Conservation (phyloP, 2,888 invertebrate species). For the Rotaria socialis region DNA sequence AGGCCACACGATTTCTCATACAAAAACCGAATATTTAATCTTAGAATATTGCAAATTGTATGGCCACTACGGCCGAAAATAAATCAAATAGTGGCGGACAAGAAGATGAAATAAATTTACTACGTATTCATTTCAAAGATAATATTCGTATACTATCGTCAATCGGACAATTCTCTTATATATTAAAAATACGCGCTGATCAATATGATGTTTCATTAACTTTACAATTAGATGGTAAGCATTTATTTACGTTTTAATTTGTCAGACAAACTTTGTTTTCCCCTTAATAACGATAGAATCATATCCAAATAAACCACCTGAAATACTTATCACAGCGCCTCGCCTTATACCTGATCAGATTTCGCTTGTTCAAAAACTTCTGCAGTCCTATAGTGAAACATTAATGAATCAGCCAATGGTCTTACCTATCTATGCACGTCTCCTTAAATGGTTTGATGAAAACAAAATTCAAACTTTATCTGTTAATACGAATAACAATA, state of each 20-base stretch:
- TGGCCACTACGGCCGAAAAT: not conserved
- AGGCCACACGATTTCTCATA: not conserved
- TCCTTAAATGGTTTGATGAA: conserved; percentile 20
- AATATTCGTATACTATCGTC: conserved; percentile 4
- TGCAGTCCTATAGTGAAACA: conserved; percentile 3
- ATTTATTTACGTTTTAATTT: not conserved
- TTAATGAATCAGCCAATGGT: not conserved
- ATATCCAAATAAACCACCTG: not conserved
- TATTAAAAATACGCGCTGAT: conserved; percentile 6
- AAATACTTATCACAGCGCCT: conserved; percentile 4
- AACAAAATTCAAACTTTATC: not conserved
- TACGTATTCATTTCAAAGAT: conserved; percentile 13
- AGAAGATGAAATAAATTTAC: conserved; percentile 25
- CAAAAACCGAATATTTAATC: not conserved
- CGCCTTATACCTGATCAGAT: conserved; percentile 20
- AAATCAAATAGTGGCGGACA: not conserved
- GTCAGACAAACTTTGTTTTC: not conserved
- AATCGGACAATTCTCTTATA: conserved; percentile 24
- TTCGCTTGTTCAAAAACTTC: not conserved
- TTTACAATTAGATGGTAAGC: conserved; percentile 21
- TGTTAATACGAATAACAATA: not conserved
- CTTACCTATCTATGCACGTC: not conserved
- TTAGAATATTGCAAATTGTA: not conserved
- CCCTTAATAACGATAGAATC: not conserved
- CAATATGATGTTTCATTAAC: conserved; percentile 27